Base-by-base conservation (phyloP, 2,113 vertebrate genomes). In the Pelecanus crispus region DNA sequence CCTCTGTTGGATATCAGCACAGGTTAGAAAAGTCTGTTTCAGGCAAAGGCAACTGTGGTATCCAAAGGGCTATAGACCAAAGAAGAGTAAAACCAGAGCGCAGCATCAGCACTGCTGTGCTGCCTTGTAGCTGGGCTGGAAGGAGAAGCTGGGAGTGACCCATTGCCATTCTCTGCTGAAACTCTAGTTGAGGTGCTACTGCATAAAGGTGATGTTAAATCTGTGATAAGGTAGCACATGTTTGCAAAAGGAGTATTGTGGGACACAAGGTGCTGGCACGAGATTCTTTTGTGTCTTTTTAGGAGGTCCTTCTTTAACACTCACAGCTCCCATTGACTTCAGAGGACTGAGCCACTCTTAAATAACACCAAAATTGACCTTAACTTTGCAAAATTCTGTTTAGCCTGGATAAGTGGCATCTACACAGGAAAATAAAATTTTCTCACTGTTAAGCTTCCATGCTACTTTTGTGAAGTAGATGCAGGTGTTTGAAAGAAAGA, bases 261-360 rank as follows among this genome's bases (percentile, higher is more conserved):
- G 3, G 10, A 9, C 17, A 2, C 7, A 53, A 59, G 8, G 20
- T 52, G 65, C 4, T 81, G 40, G 25, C 22, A 62, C 2, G 0
- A 53, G 6, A 7, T 44, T 88, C 26, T 58, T 81, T 38, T 63
- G 17, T 34, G 14, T 36, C 13, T 66, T 75, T 75, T 68, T 22
- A 52, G 17, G 17, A 78, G 6, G 20, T 72, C 40, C 11, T 50
- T 67, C 70, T 45, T 34, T 38, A 74, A 42, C 7, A 31, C 22
- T 65, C 1, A 0, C 14, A n/a, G 18, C 5, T 74, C 14, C 13
- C 1, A 0, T 55, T 81, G 31, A 15, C 17, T 66, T 58, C 12
- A 52, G 45, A 88, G 75, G 16, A 38, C 32, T 16, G 5, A 83
- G 17, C 58, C 32, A 28, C 10, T 53, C 16, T n/a, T 83, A 61